Evolutionary conservation across 2,797 vertebrate genomes (phyloP), one percentile per base, ranked within the genome.

Genomic region (Amazona finschi): DNA sequence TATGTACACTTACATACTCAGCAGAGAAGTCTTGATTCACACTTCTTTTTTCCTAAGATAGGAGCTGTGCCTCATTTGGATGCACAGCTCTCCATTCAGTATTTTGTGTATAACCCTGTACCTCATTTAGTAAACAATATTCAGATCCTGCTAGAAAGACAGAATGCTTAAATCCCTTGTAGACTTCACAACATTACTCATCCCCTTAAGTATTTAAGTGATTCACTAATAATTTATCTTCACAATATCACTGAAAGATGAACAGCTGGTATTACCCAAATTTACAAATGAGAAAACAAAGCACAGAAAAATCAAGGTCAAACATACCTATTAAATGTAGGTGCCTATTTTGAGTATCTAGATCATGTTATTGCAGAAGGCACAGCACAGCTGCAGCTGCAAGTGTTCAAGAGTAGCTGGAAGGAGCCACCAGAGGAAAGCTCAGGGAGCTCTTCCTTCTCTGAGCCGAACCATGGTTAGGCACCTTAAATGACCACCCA

Each of bases 161-260:
- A 72, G 89, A 94, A 95, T 92, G 87, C 83, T 95, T 94, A 73
- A 95, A 95, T 94, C 94, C 89, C 89, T 96, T 87, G 80, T 80
- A 83, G 82, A 91, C 43, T 15, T 64, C 46, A 70, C 73, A 83
- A 60, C 85, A 94, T 95, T 89, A 91, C 70, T 97, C 91, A 95
- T 93, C 90, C 90, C 76, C 89, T 66, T 96, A 95, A 93, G 89
- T 80, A 94, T 73, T 89, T 94, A 91, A 95, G 87, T 67, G 78
- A 73, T 84, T 95, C 82, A 64, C 89, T 94, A 96, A 95, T 96
- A 96, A 95, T 96, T 95, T 86, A 95, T 91, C 60, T 84, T 85
- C 86, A 85, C 86, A 62, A 75, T 77, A 86, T 78, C 66, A 62
- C 73, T 73, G 82, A 78, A 94, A 94, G 76, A 91, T 64, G 76